Base-by-base conservation (phyloP, 2,888 invertebrate genomes). In the Napeogenes sylphis region DNA sequence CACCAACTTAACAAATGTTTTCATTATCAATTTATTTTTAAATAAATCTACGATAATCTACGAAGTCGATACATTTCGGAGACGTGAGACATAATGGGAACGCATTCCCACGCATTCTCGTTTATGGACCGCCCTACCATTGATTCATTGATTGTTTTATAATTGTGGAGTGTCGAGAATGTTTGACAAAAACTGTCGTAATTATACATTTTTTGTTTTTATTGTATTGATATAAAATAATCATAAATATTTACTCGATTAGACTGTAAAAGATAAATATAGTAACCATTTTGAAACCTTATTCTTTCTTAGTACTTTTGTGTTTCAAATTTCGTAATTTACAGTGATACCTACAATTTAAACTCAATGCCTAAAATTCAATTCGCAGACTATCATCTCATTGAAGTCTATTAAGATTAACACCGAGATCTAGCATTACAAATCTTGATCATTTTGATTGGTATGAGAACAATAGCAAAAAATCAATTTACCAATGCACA, bases 381-480 rank as follows among this genome's bases (percentile, higher is more conserved):
- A 51, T 51, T 30, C 51, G 51, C n/a, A 47, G 13, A 10, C 10
- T 2, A 21, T 51, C 30, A 51, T 12, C 3, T 51, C 4, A 30
- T 30, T 21, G 6, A 30, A 30, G 6, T 8, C 12, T 21, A 21
- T 51, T 51, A 8, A 33, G 59, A 53, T 58, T 45, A 51, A 33
- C 33, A 45, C n/a, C n/a, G 56, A 53, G 21, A 61, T 56, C 21
- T 35, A 10, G 45, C 33, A 53, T 56, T 58, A 45, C 45, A 46
- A 58, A 61, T 58, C 38, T 14, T 54, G 21, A 58, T 38, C 33
- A 38, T 64, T 65, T 67, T 65, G 62, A 65, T 60, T 55, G 62
- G 56, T 65, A 67, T 65, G 67, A 55, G 67, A 67, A 67, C 56
- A 53, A 62, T 54, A 56, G n/a, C 42, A 65, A 67, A 63, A 67